Conservation (phyloP, 53 echinoderm and acorn worm species). For the Temnopleurus reevesii region DNA sequence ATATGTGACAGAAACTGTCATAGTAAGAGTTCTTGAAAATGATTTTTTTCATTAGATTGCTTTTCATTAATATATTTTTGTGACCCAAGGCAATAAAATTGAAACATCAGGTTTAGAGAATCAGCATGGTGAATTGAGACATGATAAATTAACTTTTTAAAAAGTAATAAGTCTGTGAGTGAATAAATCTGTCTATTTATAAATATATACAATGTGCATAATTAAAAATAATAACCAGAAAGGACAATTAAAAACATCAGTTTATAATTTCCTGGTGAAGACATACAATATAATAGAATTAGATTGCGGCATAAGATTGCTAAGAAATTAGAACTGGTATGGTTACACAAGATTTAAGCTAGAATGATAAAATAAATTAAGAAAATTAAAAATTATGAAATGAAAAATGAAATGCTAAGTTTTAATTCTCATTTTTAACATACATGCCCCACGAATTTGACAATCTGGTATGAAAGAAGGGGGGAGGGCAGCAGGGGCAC, state of each 20-base stretch:
- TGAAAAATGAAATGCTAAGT: no score
- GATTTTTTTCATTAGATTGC: no score
- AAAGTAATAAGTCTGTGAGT: neutral
- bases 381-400: no score
- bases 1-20: no score
- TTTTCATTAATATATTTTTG: no score
- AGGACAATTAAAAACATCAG: conserved; percentile 7
- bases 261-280: neutral
- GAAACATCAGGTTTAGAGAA: neutral
- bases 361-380: neutral
- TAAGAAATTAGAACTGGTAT: neutral
- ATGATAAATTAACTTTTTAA: neutral
- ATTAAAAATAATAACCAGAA: neutral
- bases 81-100: neutral
- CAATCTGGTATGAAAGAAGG: no score
- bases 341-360: neutral
- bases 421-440: no score
- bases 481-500: no score
- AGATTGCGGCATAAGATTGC: no score
- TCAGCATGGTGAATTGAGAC: neutral
- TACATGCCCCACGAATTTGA: no score
- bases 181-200: conserved; percentile 43
- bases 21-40: no score
- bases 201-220: conserved; percentile 50
- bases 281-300: neutral